Evolutionary conservation across 2,888 invertebrate species (phyloP).

Genomic region (Lamellibrachia satsuma): DNA sequence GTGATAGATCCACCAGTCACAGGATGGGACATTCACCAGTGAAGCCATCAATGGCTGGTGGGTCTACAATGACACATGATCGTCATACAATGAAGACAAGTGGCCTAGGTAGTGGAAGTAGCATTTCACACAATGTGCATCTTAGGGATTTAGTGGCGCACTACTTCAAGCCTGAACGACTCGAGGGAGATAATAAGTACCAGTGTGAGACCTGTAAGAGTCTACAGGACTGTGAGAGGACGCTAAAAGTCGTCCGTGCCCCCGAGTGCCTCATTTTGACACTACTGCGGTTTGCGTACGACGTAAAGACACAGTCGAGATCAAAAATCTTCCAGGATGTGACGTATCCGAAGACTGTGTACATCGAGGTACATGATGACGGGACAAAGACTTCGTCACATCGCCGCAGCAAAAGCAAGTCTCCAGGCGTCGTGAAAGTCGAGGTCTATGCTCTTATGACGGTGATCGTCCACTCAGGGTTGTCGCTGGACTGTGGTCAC

Average conservation of each 20-base stretch:
- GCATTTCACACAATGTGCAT: neutral
- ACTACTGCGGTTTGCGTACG: constrained; percentile 82
- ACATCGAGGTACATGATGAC: constrained; percentile 51
- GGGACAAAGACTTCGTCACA: neutral
- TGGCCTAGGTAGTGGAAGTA: constrained; percentile 13
- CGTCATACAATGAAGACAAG: neutral
- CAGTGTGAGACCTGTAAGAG: constrained; percentile 80
- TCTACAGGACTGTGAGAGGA: constrained; percentile 80
- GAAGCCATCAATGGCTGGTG: neutral
- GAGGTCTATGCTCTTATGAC: constrained; percentile 80
- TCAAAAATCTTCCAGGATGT: constrained; percentile 78
- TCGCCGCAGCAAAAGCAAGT: neutral
- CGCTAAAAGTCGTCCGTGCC: constrained; percentile 76
- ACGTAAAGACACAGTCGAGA: constrained; percentile 76
- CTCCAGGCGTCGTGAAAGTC: constrained; percentile 36
- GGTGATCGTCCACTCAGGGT: constrained; percentile 85
- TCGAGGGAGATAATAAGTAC: constrained; percentile 85
- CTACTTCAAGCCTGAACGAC: constrained; percentile 80
- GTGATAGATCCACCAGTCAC: neutral
- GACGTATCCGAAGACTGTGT: constrained; percentile 59
- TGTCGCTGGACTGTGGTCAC: constrained; percentile 85
- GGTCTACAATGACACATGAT: neutral
- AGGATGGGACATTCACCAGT: neutral
- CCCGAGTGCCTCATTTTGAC: constrained; percentile 84
- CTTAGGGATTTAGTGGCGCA: constrained; percentile 75